These are phyloP conservation scores for Monomorium pharaonis DNA, from an alignment of 1,140 invertebrate genomes.

Conservation along the genomic window DNA sequence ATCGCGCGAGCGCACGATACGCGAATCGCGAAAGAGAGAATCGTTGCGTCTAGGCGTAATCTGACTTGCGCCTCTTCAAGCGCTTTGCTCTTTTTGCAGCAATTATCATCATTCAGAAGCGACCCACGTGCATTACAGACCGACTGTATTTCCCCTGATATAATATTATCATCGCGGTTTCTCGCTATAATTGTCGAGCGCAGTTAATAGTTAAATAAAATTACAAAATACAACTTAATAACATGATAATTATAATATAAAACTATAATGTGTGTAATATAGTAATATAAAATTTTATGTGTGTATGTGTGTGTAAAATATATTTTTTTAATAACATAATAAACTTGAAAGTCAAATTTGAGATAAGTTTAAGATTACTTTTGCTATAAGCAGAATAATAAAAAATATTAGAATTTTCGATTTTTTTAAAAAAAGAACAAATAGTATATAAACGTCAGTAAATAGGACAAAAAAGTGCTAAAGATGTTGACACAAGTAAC, in stretches of 20 bases:
- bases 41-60: not conserved
- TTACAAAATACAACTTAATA: not conserved
- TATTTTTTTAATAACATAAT: not conserved
- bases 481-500: not conserved
- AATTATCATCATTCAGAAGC: conserved; percentile 33
- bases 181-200: not conserved
- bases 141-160: conserved; percentile 18
- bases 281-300: not conserved
- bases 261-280: not conserved
- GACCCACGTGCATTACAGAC: conserved; percentile 27
- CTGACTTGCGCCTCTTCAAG: not conserved
- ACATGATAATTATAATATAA: not conserved
- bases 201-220: not conserved
- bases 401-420: not conserved
- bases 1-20: not conserved
- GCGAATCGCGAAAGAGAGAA: not conserved
- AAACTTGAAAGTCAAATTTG: not conserved
- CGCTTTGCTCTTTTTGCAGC: conserved; percentile 27
- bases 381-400: not conserved
- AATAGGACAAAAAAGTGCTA: not conserved
- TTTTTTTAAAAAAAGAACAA: not conserved
- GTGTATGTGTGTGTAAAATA: not conserved
- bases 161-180: conserved; percentile 25
- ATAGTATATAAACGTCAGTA: not conserved
- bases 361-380: not conserved